These are phyloP conservation scores for Ptychodera flava DNA, from an alignment of 35 echinoderm and acorn worm genomes.

Conservation along the genomic window DNA sequence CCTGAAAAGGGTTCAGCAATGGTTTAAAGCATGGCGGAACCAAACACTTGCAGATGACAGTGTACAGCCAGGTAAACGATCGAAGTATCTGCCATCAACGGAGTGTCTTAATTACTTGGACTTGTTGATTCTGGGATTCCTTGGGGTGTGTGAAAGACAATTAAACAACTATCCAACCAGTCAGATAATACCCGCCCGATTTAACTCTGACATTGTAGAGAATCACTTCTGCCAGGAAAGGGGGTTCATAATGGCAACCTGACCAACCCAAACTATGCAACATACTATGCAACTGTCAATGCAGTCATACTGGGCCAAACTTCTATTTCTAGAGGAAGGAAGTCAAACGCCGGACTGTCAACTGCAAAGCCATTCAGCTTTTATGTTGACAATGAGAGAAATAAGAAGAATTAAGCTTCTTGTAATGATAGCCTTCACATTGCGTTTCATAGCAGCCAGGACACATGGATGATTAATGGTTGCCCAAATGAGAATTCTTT, in stretches of 20 bases:
- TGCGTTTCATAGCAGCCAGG: too few species aligned
- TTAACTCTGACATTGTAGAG: conserved; percentile 21
- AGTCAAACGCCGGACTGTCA: too few species aligned
- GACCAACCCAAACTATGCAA: neutral
- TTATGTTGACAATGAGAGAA: too few species aligned
- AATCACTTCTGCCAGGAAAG: conserved; percentile 25
- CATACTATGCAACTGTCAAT: neutral
- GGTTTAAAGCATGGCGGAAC: too few species aligned
- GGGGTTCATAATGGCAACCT: conserved; percentile 9
- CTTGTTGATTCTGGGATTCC: neutral
- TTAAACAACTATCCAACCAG: conserved; percentile 3
- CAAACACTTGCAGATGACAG: too few species aligned
- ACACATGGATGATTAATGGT: too few species aligned
- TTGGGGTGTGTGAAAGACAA: conserved; percentile 4
- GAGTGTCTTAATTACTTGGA: conserved; percentile 10
- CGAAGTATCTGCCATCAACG: neutral
- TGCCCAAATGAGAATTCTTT: too few species aligned
- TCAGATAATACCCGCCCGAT: conserved; percentile 13
- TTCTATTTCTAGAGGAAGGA: too few species aligned
- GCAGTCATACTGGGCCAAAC: conserved; percentile 8
- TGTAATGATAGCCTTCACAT: too few species aligned
- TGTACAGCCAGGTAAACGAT: neutral
- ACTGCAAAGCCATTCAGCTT: too few species aligned
- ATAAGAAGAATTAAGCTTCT: too few species aligned
- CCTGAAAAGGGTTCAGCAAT: too few species aligned